Percentiles rank a stretch among this genome's conserved stretches.
phyloP scores from a whole-genome alignment of 1,140 invertebrate species.

The Cotesia chilonis region DNA sequence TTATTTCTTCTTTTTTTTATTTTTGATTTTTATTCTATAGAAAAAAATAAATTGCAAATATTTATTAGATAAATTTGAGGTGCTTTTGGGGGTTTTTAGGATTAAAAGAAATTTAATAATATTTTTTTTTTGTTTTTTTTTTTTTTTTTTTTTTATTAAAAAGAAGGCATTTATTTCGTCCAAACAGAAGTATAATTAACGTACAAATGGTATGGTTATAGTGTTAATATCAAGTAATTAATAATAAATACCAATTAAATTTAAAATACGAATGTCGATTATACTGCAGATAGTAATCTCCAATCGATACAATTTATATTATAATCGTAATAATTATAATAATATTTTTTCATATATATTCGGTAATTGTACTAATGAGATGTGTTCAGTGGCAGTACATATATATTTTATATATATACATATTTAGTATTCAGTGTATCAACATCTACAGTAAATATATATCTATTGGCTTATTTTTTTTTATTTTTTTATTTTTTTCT shows the following conservation, averaged over 20 bases:
- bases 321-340: too few species aligned
- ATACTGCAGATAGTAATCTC: slow-evolving; percentile 36
- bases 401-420: slow-evolving; percentile 41
- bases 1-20: too few species aligned
- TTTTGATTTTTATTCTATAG: too few species aligned
- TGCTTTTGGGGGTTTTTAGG: too few species aligned
- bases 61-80: too few species aligned
- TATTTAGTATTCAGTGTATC: slow-evolving; percentile 44
- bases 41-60: too few species aligned
- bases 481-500: background rate
- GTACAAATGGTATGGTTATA: slow-evolving; percentile 66
- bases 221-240: slow-evolving; percentile 63
- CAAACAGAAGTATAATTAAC: slow-evolving; percentile 61
- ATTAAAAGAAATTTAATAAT: background rate
- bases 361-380: slow-evolving; percentile 64
- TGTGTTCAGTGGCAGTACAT: slow-evolving; percentile 64
- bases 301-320: too few species aligned
- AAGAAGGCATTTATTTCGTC: slow-evolving; percentile 67
- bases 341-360: slow-evolving; percentile 40
- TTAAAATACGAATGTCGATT: slow-evolving; percentile 54
- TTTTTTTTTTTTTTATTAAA: slow-evolving; percentile 57
- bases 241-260: slow-evolving; percentile 63
- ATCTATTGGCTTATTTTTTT: slow-evolving; percentile 26
- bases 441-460: slow-evolving; percentile 52
- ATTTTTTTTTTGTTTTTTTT: background rate